Conservation (phyloP, 2,888 invertebrate species). For the Napeogenes inachia region DNA sequence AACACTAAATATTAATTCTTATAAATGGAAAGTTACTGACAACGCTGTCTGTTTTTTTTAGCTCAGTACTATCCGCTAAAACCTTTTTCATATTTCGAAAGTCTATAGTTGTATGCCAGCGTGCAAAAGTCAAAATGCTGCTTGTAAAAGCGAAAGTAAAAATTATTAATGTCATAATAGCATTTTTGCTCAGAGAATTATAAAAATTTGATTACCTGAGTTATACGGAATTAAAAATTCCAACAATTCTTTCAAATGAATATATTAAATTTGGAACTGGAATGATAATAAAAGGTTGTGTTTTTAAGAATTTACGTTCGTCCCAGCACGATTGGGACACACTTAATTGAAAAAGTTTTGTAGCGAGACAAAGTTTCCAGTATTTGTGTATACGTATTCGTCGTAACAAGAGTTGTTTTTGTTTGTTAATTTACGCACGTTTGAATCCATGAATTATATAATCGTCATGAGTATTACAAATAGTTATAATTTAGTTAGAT, state of each 20-base stretch:
- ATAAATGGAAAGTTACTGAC: too few species aligned
- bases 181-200: slow-evolving; percentile 12
- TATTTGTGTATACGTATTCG: slow-evolving; percentile 46
- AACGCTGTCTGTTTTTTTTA: too few species aligned
- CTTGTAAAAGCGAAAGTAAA: background rate
- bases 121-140: background rate
- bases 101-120: background rate
- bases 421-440: slow-evolving; percentile 43
- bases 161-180: slow-evolving; percentile 7
- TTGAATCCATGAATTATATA: slow-evolving; percentile 23
- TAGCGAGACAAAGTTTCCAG: slow-evolving; percentile 31
- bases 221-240: slow-evolving; percentile 27
- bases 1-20: too few species aligned
- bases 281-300: slow-evolving; percentile 26
- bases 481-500: too few species aligned
- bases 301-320: slow-evolving; percentile 31
- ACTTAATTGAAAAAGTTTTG: slow-evolving; percentile 66
- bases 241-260: slow-evolving; percentile 19
- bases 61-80: too few species aligned
- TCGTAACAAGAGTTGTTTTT: slow-evolving; percentile 59
- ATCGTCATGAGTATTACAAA: background rate
- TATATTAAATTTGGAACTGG: slow-evolving; percentile 27
- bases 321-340: slow-evolving; percentile 35
- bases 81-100: background rate
- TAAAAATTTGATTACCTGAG: slow-evolving; percentile 19